Percentiles rank a stretch among this genome's conserved stretches.
phyloP scores from a whole-genome alignment of 2,113 vertebrate species.

The Halcyon senegalensis region DNA sequence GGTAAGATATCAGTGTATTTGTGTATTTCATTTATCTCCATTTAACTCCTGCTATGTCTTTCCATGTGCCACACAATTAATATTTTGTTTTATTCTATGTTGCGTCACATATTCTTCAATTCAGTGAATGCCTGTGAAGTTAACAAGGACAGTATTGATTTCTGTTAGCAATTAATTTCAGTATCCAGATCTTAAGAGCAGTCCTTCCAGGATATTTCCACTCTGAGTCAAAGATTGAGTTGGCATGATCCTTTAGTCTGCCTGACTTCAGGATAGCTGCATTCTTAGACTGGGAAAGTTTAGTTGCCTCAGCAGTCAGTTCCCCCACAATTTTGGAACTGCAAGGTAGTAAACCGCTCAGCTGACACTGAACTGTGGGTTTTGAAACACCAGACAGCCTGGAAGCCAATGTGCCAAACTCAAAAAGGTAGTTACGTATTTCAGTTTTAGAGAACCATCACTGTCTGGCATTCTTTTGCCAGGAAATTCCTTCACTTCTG shows the following conservation, averaged over 20 bases:
- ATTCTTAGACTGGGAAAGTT: neutral
- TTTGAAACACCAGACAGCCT: neutral
- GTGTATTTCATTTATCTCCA: neutral
- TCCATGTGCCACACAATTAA: accelerated
- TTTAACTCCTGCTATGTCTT: neutral
- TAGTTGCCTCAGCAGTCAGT: neutral
- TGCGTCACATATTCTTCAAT: neutral
- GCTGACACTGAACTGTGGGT: neutral
- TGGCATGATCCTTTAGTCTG: neutral
- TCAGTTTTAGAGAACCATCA: neutral
- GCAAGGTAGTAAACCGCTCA: neutral
- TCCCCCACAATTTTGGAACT: neutral
- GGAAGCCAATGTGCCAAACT: neutral
- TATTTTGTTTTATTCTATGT: neutral
- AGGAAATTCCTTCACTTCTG: neutral
- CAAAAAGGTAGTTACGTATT: neutral
- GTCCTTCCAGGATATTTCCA: neutral
- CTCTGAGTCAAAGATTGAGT: neutral
- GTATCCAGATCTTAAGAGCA: neutral
- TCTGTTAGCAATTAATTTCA: neutral
- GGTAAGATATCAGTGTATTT: neutral
- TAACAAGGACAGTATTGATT: neutral
- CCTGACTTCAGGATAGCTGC: neutral
- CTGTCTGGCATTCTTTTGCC: neutral
- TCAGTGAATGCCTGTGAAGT: neutral